Percentiles rank a stretch among this genome's conserved stretches.
Conservation (phyloP, 2,888 invertebrate species). For the Lasiommata megera region DNA sequence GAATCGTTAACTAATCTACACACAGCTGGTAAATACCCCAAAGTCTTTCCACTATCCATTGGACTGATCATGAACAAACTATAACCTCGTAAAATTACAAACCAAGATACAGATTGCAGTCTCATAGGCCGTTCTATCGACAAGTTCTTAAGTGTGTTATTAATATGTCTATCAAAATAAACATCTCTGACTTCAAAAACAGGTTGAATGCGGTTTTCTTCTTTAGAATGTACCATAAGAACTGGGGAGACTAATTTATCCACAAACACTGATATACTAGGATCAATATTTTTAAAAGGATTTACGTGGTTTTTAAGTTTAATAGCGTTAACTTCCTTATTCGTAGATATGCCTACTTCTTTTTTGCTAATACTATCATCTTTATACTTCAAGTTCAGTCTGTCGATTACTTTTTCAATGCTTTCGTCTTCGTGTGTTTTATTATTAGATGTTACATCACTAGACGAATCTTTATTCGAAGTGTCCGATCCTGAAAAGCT, state of each 20-base stretch:
- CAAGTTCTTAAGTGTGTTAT: constrained; percentile 52
- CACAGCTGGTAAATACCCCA: constrained; percentile 86
- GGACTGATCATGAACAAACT: constrained; percentile 84
- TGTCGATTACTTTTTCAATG: constrained; percentile 41
- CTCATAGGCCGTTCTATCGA: constrained; percentile 63
- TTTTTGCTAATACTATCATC: constrained; percentile 18
- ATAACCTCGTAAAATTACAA: constrained; percentile 83
- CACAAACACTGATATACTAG: constrained; percentile 61
- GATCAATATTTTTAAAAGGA: constrained; percentile 62
- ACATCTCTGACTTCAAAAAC: constrained; percentile 51
- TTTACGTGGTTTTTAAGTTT: constrained; percentile 49
- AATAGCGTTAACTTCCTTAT: neutral
- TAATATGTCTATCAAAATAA: constrained; percentile 55
- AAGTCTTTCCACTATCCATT: constrained; percentile 84
- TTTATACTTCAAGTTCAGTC: constrained; percentile 34
- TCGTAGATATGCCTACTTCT: neutral
- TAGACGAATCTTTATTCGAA: constrained; percentile 36
- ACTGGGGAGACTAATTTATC: constrained; percentile 63
- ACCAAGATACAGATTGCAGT: constrained; percentile 87
- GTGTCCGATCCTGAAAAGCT: constrained; percentile 38
- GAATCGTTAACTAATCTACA: constrained; percentile 80
- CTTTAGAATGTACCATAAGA: constrained; percentile 68
- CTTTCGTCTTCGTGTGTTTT: constrained; percentile 40
- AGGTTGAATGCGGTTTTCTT: constrained; percentile 53
- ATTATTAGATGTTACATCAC: neutral